Base-by-base conservation (phyloP, 2,888 invertebrate genomes). In the Chironomus riparius region DNA sequence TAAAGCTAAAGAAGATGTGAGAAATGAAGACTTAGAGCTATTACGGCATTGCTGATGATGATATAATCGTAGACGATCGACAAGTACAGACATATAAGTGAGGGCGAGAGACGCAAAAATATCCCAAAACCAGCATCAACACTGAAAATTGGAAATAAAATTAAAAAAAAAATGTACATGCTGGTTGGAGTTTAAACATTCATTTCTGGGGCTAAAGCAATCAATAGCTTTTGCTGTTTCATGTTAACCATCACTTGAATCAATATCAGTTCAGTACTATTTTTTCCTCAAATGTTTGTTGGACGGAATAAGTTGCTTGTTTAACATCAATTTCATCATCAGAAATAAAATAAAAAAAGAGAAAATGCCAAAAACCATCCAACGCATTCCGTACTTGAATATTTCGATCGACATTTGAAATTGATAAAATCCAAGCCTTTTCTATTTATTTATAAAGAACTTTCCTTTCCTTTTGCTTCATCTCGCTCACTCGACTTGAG, bases 211-310 rank as follows among this genome's bases (percentile, higher is more conserved):
- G 28, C 5, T 28, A 38, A 10, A 24, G 4, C 13, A 65, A 65
- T 65, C 10, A 12, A 24, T 24, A 24, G 38, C 38, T 38, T 38
- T 38, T 38, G 65, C 68, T 68, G 68, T 13, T 68, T 38, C 47
- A 68, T 68, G 68, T 68, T 68, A 47, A 47, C 68, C 47, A 68
- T 38, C 68, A 68, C 68, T 68, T 47, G 68, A 68, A 47, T 68
- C 28, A 38, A n/a, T 68, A 47, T 47, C 15, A 28, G n/a, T 24
- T 28, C 24, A 24, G 24, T 24, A n/a, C n/a, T n/a, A 28, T 28
- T 28, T 28, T 28, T 28, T 28, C 28, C 28, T 28, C 28, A 28
- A 28, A 28, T 21, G 15, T 21, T n/a, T 65, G 6, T 22, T 38
- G 13, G 56, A 56, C 7, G 15, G 56, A 56, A 15, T 5, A 15